Conservation (phyloP, 2,797 vertebrate species). For the Harpagifer antarcticus region DNA sequence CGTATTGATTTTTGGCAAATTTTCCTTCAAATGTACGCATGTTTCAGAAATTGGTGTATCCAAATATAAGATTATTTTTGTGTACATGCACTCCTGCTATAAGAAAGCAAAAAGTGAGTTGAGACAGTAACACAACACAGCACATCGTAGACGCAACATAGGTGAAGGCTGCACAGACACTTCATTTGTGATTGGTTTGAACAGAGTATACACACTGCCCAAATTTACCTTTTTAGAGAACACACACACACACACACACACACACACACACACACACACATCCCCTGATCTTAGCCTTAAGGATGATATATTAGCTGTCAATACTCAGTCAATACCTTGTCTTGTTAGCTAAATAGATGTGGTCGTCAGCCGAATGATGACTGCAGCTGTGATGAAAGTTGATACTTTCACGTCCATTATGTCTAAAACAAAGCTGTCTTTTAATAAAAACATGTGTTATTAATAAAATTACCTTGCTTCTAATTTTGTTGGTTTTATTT, state of each 20-base stretch:
- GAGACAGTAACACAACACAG: background rate
- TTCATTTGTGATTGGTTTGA: too few species aligned
- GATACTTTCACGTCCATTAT: conserved; percentile 38
- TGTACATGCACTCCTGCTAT: background rate
- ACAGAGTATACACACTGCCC: background rate
- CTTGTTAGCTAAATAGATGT: conserved; percentile 57
- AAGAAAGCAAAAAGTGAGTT: background rate
- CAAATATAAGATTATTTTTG: background rate
- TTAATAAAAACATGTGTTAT: conserved; percentile 39
- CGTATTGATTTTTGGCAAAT: too few species aligned
- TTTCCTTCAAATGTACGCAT: too few species aligned
- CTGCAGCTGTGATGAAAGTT: conserved; percentile 19
- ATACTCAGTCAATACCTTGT: conserved; percentile 52
- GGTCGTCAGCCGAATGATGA: conserved; percentile 20
- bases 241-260: background rate
- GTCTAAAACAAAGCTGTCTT: conserved; percentile 24
- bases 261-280: background rate
- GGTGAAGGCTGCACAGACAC: background rate
- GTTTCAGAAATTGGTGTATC: too few species aligned
- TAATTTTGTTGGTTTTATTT: conserved; percentile 44
- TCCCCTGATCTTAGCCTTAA: background rate
- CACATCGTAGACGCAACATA: background rate
- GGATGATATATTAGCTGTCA: conserved; percentile 52
- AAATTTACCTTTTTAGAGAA: too few species aligned
- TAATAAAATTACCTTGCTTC: conserved; percentile 15